phyloP scores from a whole-genome alignment of 2,113 vertebrate species.

The Pelmatolapia mariae region DNA sequence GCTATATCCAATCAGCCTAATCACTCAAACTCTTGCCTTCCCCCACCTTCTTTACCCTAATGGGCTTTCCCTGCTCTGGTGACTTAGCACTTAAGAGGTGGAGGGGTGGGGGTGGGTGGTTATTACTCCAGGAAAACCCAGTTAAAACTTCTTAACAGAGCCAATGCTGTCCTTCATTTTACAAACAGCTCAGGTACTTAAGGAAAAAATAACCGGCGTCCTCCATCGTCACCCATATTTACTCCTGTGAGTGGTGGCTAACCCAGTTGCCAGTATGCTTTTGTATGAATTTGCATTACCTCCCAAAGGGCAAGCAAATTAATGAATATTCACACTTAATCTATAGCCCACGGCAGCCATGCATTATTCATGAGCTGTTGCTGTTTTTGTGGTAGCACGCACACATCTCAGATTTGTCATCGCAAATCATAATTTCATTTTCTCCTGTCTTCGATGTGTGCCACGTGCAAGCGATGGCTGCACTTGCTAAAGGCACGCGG shows the following conservation, averaged over 20 bases:
- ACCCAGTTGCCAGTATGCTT: slow-evolving; percentile 51
- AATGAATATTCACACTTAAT: slow-evolving; percentile 81
- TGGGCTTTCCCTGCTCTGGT: slow-evolving; percentile 74
- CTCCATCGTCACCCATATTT: slow-evolving; percentile 47
- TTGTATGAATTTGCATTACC: slow-evolving; percentile 72
- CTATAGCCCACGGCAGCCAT: slow-evolving; percentile 70
- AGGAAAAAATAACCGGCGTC: slow-evolving; percentile 5
- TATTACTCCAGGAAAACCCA: slow-evolving; percentile 56
- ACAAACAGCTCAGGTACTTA: slow-evolving; percentile 4
- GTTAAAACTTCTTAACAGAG: slow-evolving; percentile 63
- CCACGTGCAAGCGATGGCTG: slow-evolving; percentile 28
- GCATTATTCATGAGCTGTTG: slow-evolving; percentile 72
- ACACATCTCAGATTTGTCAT: slow-evolving; percentile 61
- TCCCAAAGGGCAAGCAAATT: slow-evolving; percentile 73
- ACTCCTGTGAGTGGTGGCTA: slow-evolving; percentile 40
- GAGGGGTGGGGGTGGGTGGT: slow-evolving; percentile 17
- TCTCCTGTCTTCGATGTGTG: slow-evolving; percentile 39
- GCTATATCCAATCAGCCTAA: slow-evolving; percentile 74
- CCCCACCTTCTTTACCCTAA: slow-evolving; percentile 67
- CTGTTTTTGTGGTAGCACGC: slow-evolving; percentile 47
- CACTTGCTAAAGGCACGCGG: slow-evolving; percentile 30
- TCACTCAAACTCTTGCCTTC: slow-evolving; percentile 62
- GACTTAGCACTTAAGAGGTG: slow-evolving; percentile 74
- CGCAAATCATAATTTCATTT: slow-evolving; percentile 66
- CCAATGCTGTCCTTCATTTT: slow-evolving; percentile 17